Percentiles rank a stretch among this genome's conserved stretches.
Evolutionary conservation across 2,113 vertebrate genomes (phyloP).

Genomic region (Pachycephala philippinensis): DNA sequence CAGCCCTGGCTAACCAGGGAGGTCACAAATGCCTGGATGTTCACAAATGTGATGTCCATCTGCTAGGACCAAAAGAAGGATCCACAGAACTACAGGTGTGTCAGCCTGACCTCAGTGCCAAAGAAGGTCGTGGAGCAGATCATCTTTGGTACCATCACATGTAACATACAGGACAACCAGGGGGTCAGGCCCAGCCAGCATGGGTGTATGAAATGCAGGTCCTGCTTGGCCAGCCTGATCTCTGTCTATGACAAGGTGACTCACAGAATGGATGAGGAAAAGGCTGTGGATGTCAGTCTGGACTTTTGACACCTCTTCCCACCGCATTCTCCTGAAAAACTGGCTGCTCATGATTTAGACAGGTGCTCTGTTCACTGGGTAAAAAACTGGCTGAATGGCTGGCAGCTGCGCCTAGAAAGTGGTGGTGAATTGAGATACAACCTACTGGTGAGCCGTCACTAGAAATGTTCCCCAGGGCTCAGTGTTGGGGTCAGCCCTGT

Average conservation of each 20-base stretch:
- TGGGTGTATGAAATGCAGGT: not conserved
- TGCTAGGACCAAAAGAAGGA: not conserved
- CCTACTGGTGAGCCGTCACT: too few species aligned
- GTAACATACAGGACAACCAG: not conserved
- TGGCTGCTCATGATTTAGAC: not conserved
- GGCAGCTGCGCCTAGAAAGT: not conserved
- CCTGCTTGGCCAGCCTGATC: not conserved
- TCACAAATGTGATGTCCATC: not conserved
- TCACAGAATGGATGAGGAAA: not conserved
- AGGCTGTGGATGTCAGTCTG: not conserved
- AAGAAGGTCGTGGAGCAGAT: not conserved
- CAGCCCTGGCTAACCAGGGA: not conserved
- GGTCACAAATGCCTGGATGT: not conserved
- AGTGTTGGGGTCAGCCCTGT: not conserved
- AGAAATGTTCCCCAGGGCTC: not conserved
- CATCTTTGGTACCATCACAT: not conserved
- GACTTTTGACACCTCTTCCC: not conserved
- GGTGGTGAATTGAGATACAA: not conserved
- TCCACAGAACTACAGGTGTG: not conserved
- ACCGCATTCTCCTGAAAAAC: not conserved
- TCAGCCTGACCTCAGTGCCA: fast-evolving
- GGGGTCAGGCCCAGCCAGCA: not conserved
- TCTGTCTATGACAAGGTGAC: not conserved
- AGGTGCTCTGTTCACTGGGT: not conserved
- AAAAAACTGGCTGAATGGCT: not conserved